These are phyloP conservation scores for Scomber japonicus DNA, from an alignment of 2,113 vertebrate species.

Conservation along the genomic window DNA sequence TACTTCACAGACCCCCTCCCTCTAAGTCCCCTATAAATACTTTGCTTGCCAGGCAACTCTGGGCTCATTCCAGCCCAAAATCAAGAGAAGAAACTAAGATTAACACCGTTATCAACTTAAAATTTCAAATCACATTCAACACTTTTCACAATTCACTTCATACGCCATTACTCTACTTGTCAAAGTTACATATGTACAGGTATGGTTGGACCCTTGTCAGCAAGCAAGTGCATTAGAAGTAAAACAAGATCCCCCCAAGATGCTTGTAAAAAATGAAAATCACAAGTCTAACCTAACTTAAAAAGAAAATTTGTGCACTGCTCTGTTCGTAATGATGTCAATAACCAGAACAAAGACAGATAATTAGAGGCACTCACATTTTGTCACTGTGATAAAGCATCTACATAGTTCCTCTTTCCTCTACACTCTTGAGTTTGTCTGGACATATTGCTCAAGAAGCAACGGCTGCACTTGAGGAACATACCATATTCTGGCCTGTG, in stretches of 20 bases:
- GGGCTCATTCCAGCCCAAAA: slow-evolving; percentile 50
- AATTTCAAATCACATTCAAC: slow-evolving; percentile 69
- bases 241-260: slow-evolving; percentile 30
- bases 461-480: slow-evolving; percentile 31
- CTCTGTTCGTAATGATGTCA: slow-evolving; percentile 39
- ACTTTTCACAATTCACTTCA: slow-evolving; percentile 58
- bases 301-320: slow-evolving; percentile 52
- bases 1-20: slow-evolving; percentile 19
- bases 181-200: slow-evolving; percentile 80
- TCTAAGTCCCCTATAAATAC: slow-evolving; percentile 34
- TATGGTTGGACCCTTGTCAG: slow-evolving; percentile 53
- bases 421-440: slow-evolving; percentile 20
- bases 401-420: slow-evolving; percentile 19
- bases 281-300: slow-evolving; percentile 24
- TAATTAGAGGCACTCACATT: slow-evolving; percentile 56
- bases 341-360: slow-evolving; percentile 38
- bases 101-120: slow-evolving; percentile 65
- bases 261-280: slow-evolving; percentile 53
- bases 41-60: slow-evolving; percentile 36
- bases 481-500: slow-evolving; percentile 47
- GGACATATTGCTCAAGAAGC: slow-evolving; percentile 10
- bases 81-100: slow-evolving; percentile 68
- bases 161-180: slow-evolving; percentile 52
- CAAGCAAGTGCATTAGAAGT: slow-evolving; percentile 64
- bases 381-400: slow-evolving; percentile 34